Evolutionary conservation across 2,113 vertebrate genomes (phyloP), one percentile per base, ranked within the genome.

Genomic region (Pipra filicauda): DNA sequence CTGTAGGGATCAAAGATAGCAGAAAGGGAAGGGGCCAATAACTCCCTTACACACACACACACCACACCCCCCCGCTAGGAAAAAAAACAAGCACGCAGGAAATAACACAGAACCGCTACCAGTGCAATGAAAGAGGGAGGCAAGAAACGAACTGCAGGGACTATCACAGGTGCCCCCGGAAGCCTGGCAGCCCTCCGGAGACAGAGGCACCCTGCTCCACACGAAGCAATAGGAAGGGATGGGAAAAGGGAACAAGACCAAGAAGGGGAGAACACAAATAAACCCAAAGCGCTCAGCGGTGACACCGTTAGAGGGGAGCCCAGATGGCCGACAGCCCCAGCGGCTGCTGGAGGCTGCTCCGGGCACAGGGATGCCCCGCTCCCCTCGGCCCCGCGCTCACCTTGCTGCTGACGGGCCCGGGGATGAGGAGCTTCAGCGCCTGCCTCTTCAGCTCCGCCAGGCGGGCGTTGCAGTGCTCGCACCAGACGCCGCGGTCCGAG

Each of bases 361-460:
- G 19, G 24, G 28, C 43, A 24, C 43, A 14, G 10, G n/a, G 5
- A 30, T 9, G 5, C 6, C 33, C 57, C 31, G 6, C 46, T 26
- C 58, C 5, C 28, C 24, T 18, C 37, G 13, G 76, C 57, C 46
- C 73, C 21, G 14, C 14, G 24, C 97, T 95, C 98, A 99, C 99
- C 99, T 99, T 99, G 98, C 98, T 98, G 73, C 98, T 98, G 92
- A 98, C 98, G 22, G 99, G 99, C 88, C 99, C 99, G 7, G 99
- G 99, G 92, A 99, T 98, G 57, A 99, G 98, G 46, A 99, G 98
- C 93, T 99, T 99, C 85, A 99, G 97, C 2, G 99, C 99, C 95
- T 99, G 99, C 94, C 99, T 98, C 98, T 99, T 99, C 80, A 99
- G 98, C 98, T 99, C 99, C 93, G 98, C 98, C 98, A 99, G 98